Evolutionary conservation across 2,888 invertebrate species (phyloP), one percentile per base, ranked within the genome.

Genomic region (Dermolepida albohirtum): DNA sequence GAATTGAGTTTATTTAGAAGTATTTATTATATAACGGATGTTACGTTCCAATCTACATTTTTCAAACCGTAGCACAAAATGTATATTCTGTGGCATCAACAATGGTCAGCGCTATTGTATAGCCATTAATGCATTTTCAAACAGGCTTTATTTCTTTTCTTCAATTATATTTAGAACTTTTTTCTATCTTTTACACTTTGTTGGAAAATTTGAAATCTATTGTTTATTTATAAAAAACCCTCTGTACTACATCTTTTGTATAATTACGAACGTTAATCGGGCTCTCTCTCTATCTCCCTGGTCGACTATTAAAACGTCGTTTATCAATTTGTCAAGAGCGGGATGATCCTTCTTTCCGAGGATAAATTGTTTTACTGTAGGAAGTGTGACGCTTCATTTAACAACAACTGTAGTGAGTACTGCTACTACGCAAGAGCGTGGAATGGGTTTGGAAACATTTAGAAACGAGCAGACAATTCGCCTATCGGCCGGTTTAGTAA

Each of bases 261-360:
- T 22, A 49, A 49, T 49, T 22, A 49, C 17, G 11, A 49, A 8
- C 17, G 49, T 49, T 49, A 49, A 49, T 22, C 17, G 49, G 49
- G 17, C 1, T 10, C 8, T 34, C 10, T 34, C 10, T 8, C 10
- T 34, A 2, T 34, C 34, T 10, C 34, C 6, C 6, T 49, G 17
- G 49, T 22, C 17, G 22, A 16, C 49, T 49, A 49, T 49, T 49
- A 49, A 49, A 49, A 49, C 17, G 49, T 49, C 49, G 49, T 49
- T 49, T 49, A 49, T 49, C 49, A 49, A 49, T 49, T 49, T 49
- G 49, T 22, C 49, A 49, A 11, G 49, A 22, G 49, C 11, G 49
- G 17, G 14, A 17, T 17, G 49, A 49, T 11, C 11, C 49, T 22
- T 49, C 22, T 49, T 49, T 49, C 17, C 5, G 49, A 49, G 11